Conservation (phyloP, 1,140 invertebrate genomes). For the Lamellibrachia luymesi region DNA sequence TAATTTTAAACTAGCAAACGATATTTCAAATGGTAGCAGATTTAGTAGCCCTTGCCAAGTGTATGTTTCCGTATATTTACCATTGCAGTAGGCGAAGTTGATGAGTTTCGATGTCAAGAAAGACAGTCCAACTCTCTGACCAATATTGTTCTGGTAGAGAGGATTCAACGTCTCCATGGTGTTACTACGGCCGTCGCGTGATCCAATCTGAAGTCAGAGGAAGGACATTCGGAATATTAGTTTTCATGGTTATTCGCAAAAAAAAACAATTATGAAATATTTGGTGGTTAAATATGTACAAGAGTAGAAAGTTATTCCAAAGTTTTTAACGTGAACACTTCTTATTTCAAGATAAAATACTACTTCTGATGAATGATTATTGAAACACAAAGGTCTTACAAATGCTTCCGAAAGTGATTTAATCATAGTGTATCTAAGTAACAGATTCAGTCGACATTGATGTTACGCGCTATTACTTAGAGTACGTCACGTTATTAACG, state of each 20-base stretch:
- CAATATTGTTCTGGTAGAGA: conserved; percentile 38
- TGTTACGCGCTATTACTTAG: no score
- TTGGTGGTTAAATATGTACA: no score
- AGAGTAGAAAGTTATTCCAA: no score
- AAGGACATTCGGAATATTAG: neutral
- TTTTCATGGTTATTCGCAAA: neutral
- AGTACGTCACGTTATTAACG: no score
- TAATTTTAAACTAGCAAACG: no score
- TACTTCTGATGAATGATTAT: neutral
- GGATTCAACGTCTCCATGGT: conserved; percentile 40
- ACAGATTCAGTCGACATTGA: no score
- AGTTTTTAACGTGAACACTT: no score
- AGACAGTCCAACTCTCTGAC: conserved; percentile 45
- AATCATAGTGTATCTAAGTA: no score
- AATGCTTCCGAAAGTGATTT: neutral
- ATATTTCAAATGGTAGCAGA: no score
- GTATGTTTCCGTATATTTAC: conserved; percentile 29
- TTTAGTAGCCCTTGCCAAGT: neutral
- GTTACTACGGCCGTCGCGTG: neutral
- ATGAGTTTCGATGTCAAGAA: conserved; percentile 50
- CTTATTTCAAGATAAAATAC: neutral
- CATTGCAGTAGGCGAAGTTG: conserved; percentile 48
- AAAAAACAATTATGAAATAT: neutral
- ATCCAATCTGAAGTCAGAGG: conserved; percentile 7
- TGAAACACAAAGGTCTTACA: neutral